These are phyloP conservation scores for Campoplex nolae DNA, from an alignment of 2,888 invertebrate genomes.

Conservation along the genomic window DNA sequence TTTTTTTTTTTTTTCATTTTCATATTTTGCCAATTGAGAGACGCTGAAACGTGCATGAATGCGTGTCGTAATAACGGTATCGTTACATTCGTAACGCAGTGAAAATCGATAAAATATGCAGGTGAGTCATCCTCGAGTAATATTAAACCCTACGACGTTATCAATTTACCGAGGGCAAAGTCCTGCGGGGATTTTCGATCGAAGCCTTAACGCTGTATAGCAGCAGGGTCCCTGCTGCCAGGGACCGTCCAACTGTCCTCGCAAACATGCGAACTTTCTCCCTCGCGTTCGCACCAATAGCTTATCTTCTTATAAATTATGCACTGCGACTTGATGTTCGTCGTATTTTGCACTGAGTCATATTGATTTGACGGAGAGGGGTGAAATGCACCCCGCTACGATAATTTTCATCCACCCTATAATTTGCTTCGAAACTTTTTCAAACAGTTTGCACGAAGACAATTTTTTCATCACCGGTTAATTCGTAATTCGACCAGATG, in stretches of 20 bases:
- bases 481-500: not conserved
- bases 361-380: constrained; percentile 7
- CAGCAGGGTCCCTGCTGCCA: too few relatives aligned
- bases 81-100: not conserved
- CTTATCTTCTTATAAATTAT: constrained; percentile 21
- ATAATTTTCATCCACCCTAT: not conserved
- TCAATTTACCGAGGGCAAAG: not conserved
- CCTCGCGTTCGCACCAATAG: constrained; percentile 27
- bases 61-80: not conserved
- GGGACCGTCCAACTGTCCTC: constrained; percentile 8
- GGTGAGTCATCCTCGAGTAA: constrained; percentile 46
- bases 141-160: constrained; percentile 14
- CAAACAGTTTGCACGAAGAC: not conserved
- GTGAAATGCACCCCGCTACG: not conserved
- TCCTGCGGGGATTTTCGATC: constrained; percentile 5
- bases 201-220: not conserved
- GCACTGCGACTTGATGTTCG: not conserved
- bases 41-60: not conserved
- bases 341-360: not conserved
- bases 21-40: not conserved
- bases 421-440: not conserved
- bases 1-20: not conserved
- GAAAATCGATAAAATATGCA: constrained; percentile 54
- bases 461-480: not conserved
- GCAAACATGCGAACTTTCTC: constrained; percentile 1